phyloP scores from a whole-genome alignment of 2,888 invertebrate species.

The Trachelus stipa region DNA sequence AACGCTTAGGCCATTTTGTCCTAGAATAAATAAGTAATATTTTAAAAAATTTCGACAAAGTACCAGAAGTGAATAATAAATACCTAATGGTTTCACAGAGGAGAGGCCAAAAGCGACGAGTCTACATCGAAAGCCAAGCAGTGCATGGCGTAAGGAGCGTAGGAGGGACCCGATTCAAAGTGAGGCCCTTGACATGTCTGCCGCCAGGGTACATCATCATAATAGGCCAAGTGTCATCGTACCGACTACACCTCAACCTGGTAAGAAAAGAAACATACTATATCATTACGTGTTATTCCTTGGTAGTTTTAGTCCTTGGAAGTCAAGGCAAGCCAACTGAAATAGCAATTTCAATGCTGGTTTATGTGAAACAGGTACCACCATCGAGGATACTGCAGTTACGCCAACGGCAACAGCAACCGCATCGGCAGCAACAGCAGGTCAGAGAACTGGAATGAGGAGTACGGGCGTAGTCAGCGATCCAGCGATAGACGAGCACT shows the following conservation, averaged over 20 bases:
- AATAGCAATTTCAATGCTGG: not conserved
- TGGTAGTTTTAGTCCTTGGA: not conserved
- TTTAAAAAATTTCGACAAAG: not conserved
- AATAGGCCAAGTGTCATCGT: slow-evolving; percentile 63
- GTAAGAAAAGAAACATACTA: slow-evolving; percentile 22
- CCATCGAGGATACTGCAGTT: slow-evolving; percentile 59
- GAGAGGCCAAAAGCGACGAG: slow-evolving; percentile 60
- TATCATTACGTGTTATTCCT: not conserved
- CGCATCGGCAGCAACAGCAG: slow-evolving; percentile 45
- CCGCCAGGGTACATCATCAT: slow-evolving; percentile 56
- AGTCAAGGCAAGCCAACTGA: not conserved
- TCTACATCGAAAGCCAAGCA: slow-evolving; percentile 62
- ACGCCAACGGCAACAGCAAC: slow-evolving; percentile 59
- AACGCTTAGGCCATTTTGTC: not conserved
- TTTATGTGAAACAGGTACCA: slow-evolving; percentile 47
- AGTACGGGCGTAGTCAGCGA: slow-evolving; percentile 70
- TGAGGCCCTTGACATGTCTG: slow-evolving; percentile 65
- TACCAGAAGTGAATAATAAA: not conserved
- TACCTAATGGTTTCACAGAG: slow-evolving; percentile 40
- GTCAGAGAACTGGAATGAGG: slow-evolving; percentile 57
- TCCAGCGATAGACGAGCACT: slow-evolving; percentile 95
- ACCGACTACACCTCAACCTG: slow-evolving; percentile 58
- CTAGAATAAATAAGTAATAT: not conserved
- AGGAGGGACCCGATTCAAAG: slow-evolving; percentile 64
- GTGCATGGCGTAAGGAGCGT: slow-evolving; percentile 63